phyloP scores from a whole-genome alignment of 1,140 invertebrate genomes.

The Formica exsecta region DNA sequence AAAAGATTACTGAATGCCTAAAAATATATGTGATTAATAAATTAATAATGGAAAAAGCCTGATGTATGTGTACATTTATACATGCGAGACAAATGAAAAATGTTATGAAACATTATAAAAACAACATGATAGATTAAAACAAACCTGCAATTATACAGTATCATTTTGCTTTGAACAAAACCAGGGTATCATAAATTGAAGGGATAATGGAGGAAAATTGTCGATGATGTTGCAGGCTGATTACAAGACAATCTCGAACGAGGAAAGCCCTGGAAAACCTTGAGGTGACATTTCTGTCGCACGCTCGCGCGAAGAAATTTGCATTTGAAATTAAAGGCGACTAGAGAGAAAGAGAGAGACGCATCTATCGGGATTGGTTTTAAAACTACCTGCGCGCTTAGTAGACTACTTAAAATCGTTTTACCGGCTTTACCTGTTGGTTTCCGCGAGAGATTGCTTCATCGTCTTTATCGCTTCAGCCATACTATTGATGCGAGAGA shows the following conservation, averaged over 20 bases:
- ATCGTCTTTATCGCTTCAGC: constrained; percentile 1
- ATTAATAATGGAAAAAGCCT: not conserved
- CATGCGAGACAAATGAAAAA: not conserved
- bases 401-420: constrained; percentile 24
- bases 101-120: not conserved
- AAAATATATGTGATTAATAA: not conserved
- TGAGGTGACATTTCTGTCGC: not conserved
- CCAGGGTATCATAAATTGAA: constrained; percentile 13
- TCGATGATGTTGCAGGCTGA: constrained; percentile 3
- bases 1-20: not conserved
- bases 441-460: not conserved
- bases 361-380: too few species aligned
- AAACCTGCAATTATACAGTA: not conserved
- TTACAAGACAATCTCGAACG: not conserved
- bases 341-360: too few species aligned
- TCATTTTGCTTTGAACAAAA: not conserved
- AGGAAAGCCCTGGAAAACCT: not conserved
- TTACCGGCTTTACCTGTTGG: not conserved
- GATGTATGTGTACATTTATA: too few species aligned
- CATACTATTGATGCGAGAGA: not conserved
- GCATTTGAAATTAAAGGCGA: constrained; percentile 49
- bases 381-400: constrained; percentile 2
- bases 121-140: not conserved
- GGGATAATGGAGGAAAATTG: not conserved
- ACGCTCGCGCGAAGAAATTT: constrained; percentile 19